Conservation (phyloP, 1,140 invertebrate species). For the Tribolium castaneum region DNA sequence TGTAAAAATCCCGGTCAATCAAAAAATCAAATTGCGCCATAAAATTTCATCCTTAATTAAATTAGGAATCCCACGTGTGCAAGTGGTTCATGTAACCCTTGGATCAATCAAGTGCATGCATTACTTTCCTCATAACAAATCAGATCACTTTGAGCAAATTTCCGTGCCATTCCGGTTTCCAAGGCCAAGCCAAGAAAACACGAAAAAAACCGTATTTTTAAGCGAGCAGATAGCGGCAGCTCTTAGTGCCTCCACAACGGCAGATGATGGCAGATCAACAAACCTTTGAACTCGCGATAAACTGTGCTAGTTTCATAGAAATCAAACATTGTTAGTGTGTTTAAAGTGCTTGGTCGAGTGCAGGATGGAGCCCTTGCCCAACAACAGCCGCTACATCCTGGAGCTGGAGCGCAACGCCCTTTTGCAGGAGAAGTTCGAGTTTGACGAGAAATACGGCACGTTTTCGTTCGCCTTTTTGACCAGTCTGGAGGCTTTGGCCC, state of each 20-base stretch:
- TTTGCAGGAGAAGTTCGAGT: neutral
- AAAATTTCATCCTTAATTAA: neutral
- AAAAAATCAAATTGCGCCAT: neutral
- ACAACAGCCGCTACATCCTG: conserved; percentile 25
- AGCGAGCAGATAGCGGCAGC: neutral
- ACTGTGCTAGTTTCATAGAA: neutral
- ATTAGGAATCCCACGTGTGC: neutral
- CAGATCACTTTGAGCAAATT: neutral
- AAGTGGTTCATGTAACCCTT: neutral
- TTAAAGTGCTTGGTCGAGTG: neutral
- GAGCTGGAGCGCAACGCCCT: conserved; percentile 18
- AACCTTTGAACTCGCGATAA: neutral
- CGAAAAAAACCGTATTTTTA: neutral
- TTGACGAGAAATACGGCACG: conserved; percentile 26
- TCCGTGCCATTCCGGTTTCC: neutral
- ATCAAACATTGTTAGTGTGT: neutral
- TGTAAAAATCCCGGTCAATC: too few relatives aligned
- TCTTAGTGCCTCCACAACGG: neutral
- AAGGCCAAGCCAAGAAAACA: neutral
- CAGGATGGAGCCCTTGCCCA: neutral
- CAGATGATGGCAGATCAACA: neutral
- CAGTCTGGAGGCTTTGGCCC: neutral
- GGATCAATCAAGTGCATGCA: neutral
- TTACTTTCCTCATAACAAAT: neutral
- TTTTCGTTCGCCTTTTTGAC: conserved; percentile 20